Evolutionary conservation across 1,140 invertebrate genomes (phyloP).

Genomic region (Chironomus tepperi): DNA sequence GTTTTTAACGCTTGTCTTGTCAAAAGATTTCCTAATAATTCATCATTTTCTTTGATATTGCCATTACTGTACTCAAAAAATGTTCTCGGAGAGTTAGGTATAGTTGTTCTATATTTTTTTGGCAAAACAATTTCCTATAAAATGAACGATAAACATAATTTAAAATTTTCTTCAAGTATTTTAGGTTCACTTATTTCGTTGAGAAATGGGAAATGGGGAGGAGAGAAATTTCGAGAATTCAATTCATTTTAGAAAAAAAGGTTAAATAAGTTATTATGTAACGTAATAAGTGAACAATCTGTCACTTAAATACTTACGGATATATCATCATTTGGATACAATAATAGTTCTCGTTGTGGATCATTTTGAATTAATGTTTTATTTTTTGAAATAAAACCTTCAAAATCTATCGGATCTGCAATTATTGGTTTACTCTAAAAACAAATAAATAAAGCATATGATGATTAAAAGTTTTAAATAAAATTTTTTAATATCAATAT

Average conservation of each 20-base stretch:
- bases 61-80: background rate
- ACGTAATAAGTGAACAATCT: too few relatives aligned
- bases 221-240: too few relatives aligned
- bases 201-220: too few relatives aligned
- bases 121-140: background rate
- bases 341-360: constrained; percentile 75
- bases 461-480: too few relatives aligned
- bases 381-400: constrained; percentile 80
- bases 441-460: too few relatives aligned
- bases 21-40: constrained; percentile 53
- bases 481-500: too few relatives aligned
- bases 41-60: background rate
- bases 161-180: too few relatives aligned
- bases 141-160: background rate
- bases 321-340: constrained; percentile 87
- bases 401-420: constrained; percentile 82
- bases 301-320: constrained; percentile 56
- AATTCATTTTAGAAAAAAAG: too few relatives aligned
- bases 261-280: too few relatives aligned
- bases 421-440: constrained; percentile 67
- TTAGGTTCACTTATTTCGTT: too few relatives aligned
- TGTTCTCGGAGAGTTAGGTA: background rate
- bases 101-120: background rate
- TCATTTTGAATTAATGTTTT: constrained; percentile 88
- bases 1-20: constrained; percentile 79